Evolutionary conservation across 1,140 invertebrate genomes (phyloP).

Genomic region (Ips nitidus): DNA sequence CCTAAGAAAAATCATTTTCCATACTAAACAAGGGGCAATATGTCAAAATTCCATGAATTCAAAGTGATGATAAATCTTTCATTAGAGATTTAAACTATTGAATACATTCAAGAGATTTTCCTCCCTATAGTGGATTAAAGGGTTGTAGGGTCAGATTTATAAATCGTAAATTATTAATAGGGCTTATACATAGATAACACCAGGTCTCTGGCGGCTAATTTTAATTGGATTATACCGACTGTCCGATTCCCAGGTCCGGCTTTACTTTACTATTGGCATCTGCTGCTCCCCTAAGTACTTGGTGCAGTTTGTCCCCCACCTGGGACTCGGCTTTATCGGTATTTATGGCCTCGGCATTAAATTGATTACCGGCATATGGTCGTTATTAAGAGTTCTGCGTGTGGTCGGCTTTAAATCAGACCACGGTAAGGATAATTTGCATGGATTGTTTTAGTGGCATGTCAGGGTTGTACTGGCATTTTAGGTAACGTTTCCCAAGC

Average conservation of each 20-base stretch:
- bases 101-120: slow-evolving; percentile 32
- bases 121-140: slow-evolving; percentile 23
- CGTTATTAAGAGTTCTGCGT: no score
- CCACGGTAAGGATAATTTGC: no score
- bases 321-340: no score
- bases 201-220: slow-evolving; percentile 45
- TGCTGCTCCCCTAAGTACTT: slow-evolving; percentile 15
- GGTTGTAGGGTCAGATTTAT: slow-evolving; percentile 43
- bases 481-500: no score
- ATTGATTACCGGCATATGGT: no score
- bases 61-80: slow-evolving; percentile 26
- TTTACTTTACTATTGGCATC: slow-evolving; percentile 30
- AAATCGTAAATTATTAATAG: slow-evolving; percentile 45
- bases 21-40: no score
- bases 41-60: no score
- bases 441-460: background rate
- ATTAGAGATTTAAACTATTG: slow-evolving; percentile 34
- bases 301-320: background rate
- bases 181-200: slow-evolving; percentile 48
- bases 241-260: slow-evolving; percentile 22
- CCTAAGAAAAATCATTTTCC: no score
- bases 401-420: no score
- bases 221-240: slow-evolving; percentile 50
- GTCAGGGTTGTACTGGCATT: background rate
- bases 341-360: no score